These are phyloP conservation scores for Hypomesus transpacificus DNA, from an alignment of 2,113 vertebrate species.

Conservation along the genomic window DNA sequence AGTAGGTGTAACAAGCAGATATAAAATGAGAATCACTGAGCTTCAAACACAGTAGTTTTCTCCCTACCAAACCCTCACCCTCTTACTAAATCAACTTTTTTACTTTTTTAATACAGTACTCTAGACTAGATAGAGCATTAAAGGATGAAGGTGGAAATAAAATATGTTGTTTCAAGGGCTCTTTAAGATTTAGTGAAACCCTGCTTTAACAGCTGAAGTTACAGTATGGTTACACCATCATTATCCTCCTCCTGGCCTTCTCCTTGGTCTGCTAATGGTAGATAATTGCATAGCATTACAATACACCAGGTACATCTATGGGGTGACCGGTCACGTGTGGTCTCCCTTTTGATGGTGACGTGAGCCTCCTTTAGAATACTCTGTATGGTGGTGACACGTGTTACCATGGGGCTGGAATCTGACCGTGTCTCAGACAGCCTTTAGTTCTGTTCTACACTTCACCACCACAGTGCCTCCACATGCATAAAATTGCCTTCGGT, in stretches of 20 bases:
- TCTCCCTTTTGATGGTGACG: not conserved
- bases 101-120: not conserved
- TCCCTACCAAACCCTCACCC: not conserved
- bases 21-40: not conserved
- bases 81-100: not conserved
- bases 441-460: no score
- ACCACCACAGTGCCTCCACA: no score
- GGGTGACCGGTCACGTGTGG: not conserved
- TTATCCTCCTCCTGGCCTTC: not conserved
- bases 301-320: not conserved
- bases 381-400: no score
- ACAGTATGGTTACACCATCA: not conserved
- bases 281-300: not conserved
- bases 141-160: no score
- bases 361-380: not conserved
- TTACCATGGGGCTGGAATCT: no score
- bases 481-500: no score
- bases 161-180: no score
- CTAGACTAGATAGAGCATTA: not conserved
- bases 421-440: no score
- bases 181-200: not conserved
- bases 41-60: not conserved
- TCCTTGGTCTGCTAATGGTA: not conserved
- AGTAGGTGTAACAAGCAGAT: not conserved
- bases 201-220: not conserved